phyloP scores from a whole-genome alignment of 2,888 invertebrate genomes.

The Nomada lathburiana region DNA sequence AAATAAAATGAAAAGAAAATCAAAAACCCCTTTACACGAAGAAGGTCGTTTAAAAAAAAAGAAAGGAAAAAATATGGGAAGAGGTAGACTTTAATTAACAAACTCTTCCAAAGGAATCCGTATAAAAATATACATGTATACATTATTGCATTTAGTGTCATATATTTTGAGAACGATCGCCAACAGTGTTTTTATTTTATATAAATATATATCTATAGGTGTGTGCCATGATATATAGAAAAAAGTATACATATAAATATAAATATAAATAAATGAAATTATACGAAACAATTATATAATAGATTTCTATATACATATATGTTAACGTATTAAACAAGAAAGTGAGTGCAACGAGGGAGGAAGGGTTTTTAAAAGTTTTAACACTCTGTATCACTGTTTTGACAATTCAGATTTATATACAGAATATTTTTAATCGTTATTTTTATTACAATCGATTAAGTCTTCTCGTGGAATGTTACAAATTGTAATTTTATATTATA shows the following conservation, averaged over 20 bases:
- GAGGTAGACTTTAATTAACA: conserved; percentile 23
- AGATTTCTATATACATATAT: conserved; percentile 51
- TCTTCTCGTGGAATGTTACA: conserved; percentile 75
- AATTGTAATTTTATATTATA: conserved; percentile 66
- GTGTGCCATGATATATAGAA: conserved; percentile 59
- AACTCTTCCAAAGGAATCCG: conserved; percentile 45
- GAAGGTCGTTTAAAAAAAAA: not conserved
- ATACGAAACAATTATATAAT: conserved; percentile 50
- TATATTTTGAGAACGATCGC: conserved; percentile 57
- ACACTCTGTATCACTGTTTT: conserved; percentile 51
- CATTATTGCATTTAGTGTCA: conserved; percentile 57
- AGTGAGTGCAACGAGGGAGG: conserved; percentile 30
- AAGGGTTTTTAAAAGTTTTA: conserved; percentile 61
- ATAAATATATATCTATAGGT: conserved; percentile 45
- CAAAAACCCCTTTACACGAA: not conserved
- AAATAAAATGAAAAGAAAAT: not conserved
- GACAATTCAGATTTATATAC: conserved; percentile 53
- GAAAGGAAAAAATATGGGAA: not conserved
- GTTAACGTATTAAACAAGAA: conserved; percentile 44
- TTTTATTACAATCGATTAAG: conserved; percentile 42
- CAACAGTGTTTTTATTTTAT: conserved; percentile 62
- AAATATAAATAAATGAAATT: conserved; percentile 43
- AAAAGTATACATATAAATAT: conserved; percentile 48
- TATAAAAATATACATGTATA: conserved; percentile 25
- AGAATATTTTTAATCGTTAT: conserved; percentile 56